Base-by-base conservation (phyloP, 2,113 vertebrate species). In the Tetrao urogallus region DNA sequence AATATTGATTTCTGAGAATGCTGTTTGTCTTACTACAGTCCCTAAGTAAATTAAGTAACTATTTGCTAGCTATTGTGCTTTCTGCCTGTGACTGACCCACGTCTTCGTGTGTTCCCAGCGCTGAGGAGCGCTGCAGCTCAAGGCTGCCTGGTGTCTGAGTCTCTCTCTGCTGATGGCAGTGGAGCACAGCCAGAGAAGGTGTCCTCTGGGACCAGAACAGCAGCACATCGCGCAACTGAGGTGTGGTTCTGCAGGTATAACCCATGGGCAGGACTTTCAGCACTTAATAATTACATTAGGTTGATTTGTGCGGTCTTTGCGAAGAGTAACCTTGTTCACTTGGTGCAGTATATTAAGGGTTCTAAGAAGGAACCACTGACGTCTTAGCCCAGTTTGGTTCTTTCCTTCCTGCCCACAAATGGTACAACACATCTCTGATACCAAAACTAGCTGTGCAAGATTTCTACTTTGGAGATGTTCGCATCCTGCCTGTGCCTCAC, bases 201-300 rank as follows among this genome's bases (percentile, higher is more conserved):
- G 52, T 6, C 4, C 22, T 32, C 57, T 57, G 40, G 27, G 45
- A 48, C 47, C 71, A 61, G 84, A 87, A 58, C 47, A 61, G 48
- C 65, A 54, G 16, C 25, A 7, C 10, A 50, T 64, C 25, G 45
- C 47, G 5, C n/a, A 40, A 61, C 36, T 47, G 72, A 94, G 80
- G 93, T 80, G 78, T 32, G 43, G 93, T 80, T 91, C 61, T 94
- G 79, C 85, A 92, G 52, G 79, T 84, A 43, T 69, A 88, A 88
- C 73, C 7, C 20, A 7, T 88, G 79, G 76, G 34, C 36, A 90
- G n/a, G 36, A 65, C 48, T 69, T 87, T 30, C 13, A 82, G 18
- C 65, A 28, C 21, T 27, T 73, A 50, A 63, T 92, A 16, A 66
- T n/a, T 30, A 45, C 16, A 6, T 43, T 74, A 88, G 34, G 15